Evolutionary conservation across 1,140 invertebrate species (phyloP).

Genomic region (Procambarus virginalis): DNA sequence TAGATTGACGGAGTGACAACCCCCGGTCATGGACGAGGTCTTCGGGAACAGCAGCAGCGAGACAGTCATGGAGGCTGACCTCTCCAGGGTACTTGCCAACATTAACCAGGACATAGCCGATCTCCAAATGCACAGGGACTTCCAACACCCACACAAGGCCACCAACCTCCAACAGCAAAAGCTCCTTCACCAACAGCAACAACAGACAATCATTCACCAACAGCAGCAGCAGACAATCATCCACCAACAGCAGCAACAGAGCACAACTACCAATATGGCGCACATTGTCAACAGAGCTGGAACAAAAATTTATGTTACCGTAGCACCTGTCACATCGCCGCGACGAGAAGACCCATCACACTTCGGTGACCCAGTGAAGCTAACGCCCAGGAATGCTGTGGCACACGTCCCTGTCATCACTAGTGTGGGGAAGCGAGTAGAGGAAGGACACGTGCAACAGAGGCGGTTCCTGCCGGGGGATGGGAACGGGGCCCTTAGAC

Average conservation of each 20-base stretch:
- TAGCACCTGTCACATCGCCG: background rate
- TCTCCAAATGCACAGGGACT: slow-evolving; percentile 7
- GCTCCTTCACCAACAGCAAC: background rate
- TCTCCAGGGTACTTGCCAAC: slow-evolving; percentile 26
- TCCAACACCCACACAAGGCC: background rate
- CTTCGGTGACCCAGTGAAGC: background rate
- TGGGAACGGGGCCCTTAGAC: slow-evolving; percentile 21
- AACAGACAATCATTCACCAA: too few species aligned
- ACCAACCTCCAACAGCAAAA: background rate
- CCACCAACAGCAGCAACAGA: background rate
- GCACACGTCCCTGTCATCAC: slow-evolving; percentile 18
- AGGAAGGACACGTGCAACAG: background rate
- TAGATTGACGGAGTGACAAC: too few species aligned
- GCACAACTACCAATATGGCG: slow-evolving; percentile 21
- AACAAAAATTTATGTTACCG: background rate
- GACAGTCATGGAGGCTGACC: slow-evolving; percentile 65
- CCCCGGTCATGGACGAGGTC: slow-evolving; percentile 62
- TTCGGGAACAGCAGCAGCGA: slow-evolving; percentile 69
- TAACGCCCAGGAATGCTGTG: background rate
- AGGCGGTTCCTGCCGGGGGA: background rate
- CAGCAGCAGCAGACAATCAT: background rate
- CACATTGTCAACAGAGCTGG: slow-evolving; percentile 20
- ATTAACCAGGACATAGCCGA: slow-evolving; percentile 39
- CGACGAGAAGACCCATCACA: background rate
- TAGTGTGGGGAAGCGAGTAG: background rate